A percentile compares a stretch with the other conserved stretches of the same genome.
Evolutionary conservation across 2,888 invertebrate genomes (phyloP).

Genomic region (Acanthosepion esculentum): DNA sequence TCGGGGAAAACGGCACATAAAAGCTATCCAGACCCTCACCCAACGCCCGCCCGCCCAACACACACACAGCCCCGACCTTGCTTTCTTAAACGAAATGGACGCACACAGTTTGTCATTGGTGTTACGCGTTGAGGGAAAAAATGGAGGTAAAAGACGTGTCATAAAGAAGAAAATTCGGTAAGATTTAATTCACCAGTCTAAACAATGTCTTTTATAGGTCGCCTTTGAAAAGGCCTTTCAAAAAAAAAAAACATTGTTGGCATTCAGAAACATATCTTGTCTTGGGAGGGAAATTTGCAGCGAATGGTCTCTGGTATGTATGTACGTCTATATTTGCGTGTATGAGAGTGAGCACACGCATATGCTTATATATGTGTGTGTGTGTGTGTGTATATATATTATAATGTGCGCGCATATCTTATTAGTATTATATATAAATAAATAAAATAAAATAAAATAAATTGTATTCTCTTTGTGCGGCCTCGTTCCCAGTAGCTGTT

Average conservation of each 20-base stretch:
- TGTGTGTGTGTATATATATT: no score
- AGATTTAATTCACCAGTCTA: conserved; percentile 9
- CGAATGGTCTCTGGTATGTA: no score
- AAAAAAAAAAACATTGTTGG: neutral
- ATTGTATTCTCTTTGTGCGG: no score
- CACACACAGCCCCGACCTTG: neutral
- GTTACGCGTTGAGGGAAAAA: neutral
- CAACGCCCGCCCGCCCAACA: no score
- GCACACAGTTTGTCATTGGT: neutral
- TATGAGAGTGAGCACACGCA: neutral
- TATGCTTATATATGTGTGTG: no score
- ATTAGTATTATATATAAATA: no score
- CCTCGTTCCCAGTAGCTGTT: no score
- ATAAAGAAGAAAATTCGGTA: conserved; percentile 1
- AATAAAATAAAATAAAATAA: no score
- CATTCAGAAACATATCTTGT: conserved; percentile 9
- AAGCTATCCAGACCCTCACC: neutral
- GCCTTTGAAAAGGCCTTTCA: neutral
- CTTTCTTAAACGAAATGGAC: neutral
- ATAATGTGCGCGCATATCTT: no score
- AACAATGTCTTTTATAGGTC: conserved; percentile 14
- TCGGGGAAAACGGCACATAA: neutral
- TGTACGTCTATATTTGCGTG: neutral
- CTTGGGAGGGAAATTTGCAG: neutral
- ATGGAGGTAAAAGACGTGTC: neutral